Conservation (phyloP, 2,797 vertebrate species). For the Pseudochirops corinnae region DNA sequence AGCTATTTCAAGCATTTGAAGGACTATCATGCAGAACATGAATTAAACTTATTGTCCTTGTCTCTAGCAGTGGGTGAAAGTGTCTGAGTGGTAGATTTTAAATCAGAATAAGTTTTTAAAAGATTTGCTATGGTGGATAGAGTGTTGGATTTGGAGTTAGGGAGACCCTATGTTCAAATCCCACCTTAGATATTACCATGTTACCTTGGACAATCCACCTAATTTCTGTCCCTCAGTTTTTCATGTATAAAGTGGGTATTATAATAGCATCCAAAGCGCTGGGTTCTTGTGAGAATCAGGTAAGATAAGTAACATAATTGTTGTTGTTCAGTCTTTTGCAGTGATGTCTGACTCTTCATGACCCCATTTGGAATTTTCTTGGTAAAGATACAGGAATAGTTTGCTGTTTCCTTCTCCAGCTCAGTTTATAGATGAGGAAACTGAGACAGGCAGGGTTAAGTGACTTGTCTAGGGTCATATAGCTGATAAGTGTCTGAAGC, state of each 20-base stretch:
- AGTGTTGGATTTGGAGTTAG: not conserved
- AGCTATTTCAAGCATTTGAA: not conserved
- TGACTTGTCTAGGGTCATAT: not conserved
- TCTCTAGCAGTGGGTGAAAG: not conserved
- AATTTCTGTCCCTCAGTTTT: not conserved
- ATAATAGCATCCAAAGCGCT: not conserved
- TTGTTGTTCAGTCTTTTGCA: not conserved
- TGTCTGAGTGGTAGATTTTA: not conserved
- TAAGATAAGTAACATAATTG: not conserved
- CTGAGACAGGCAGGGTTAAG: not conserved
- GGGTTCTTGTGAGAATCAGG: not conserved
- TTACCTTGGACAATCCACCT: not conserved
- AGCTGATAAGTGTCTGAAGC: not conserved
- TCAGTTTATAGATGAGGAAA: not conserved
- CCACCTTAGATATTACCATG: not conserved
- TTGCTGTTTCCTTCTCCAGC: not conserved
- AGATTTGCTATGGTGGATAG: not conserved
- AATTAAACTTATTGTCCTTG: not conserved
- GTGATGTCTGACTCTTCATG: not conserved
- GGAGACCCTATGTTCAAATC: not conserved
- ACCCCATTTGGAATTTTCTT: not conserved
- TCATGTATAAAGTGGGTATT: not conserved
- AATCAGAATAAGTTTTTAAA: not conserved
- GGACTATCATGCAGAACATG: not conserved
- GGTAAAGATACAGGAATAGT: not conserved